Evolutionary conservation across 2,797 vertebrate genomes (phyloP).

Genomic region (Neostethus bicornis): DNA sequence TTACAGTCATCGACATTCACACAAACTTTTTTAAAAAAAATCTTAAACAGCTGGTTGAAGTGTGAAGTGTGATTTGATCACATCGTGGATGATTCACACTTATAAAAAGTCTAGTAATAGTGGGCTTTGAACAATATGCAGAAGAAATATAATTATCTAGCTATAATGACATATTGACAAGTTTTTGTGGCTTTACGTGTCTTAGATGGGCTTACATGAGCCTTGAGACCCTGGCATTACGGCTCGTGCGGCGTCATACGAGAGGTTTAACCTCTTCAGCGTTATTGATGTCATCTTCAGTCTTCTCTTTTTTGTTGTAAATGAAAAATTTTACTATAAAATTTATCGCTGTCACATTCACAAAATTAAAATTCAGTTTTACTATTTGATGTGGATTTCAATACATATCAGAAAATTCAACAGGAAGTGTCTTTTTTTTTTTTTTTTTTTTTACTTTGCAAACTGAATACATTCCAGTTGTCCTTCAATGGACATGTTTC

Average conservation of each 20-base stretch:
- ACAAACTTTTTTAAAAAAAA: too few species aligned
- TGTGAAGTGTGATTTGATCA: slow-evolving; percentile 18
- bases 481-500: background rate
- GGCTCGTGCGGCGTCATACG: slow-evolving; percentile 33
- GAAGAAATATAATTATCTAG: slow-evolving; percentile 27
- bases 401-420: background rate
- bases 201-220: slow-evolving; percentile 58
- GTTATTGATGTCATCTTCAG: slow-evolving; percentile 8
- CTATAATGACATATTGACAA: slow-evolving; percentile 8
- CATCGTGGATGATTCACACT: slow-evolving; percentile 18
- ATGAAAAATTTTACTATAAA: background rate
- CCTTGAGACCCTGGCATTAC: slow-evolving; percentile 61
- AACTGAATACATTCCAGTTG: background rate
- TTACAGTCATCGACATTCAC: too few species aligned
- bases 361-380: background rate
- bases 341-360: background rate
- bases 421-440: too few species aligned
- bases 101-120: slow-evolving; percentile 27
- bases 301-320: background rate
- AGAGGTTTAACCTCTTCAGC: slow-evolving; percentile 18
- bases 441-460: background rate
- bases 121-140: slow-evolving; percentile 5
- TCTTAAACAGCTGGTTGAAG: background rate
- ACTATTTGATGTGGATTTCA: background rate
- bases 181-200: slow-evolving; percentile 53